Conservation (phyloP, 1,140 invertebrate species). For the Meloidogyne chitwoodi region DNA sequence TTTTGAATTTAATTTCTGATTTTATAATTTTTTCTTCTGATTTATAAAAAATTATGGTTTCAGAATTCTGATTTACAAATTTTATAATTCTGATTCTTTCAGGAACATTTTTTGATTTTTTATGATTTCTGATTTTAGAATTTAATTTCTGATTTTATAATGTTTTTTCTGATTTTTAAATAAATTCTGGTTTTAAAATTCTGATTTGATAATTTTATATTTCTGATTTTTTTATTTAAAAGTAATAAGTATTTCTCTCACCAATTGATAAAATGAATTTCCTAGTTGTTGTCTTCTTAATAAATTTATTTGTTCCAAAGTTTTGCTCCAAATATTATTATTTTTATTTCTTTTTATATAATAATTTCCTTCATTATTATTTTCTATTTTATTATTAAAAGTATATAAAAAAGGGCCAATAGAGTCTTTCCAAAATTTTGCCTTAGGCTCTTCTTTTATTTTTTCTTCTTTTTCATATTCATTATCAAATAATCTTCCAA, state of each 20-base stretch:
- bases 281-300: constrained; percentile 4
- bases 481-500: not conserved
- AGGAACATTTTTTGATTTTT: too few relatives aligned
- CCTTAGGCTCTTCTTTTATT: not conserved
- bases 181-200: too few relatives aligned
- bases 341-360: not conserved
- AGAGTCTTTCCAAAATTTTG: constrained; percentile 4
- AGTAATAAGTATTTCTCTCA: not conserved
- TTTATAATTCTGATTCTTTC: too few relatives aligned
- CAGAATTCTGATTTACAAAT: too few relatives aligned
- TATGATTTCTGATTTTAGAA: too few relatives aligned
- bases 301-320: not conserved
- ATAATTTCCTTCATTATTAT: not conserved
- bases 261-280: not conserved
- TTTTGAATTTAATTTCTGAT: too few relatives aligned
- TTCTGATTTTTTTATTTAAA: not conserved
- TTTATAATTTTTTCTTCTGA: too few relatives aligned
- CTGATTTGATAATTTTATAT: not conserved
- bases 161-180: too few relatives aligned
- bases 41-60: too few relatives aligned
- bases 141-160: too few relatives aligned
- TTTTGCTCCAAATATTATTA: not conserved
- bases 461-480: not conserved
- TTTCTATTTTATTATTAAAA: not conserved
- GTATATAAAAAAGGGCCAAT: constrained; percentile 9